Percentiles rank a stretch among this genome's conserved stretches.
Evolutionary conservation across 2,113 vertebrate genomes (phyloP).

Genomic region (Scophthalmus maximus): DNA sequence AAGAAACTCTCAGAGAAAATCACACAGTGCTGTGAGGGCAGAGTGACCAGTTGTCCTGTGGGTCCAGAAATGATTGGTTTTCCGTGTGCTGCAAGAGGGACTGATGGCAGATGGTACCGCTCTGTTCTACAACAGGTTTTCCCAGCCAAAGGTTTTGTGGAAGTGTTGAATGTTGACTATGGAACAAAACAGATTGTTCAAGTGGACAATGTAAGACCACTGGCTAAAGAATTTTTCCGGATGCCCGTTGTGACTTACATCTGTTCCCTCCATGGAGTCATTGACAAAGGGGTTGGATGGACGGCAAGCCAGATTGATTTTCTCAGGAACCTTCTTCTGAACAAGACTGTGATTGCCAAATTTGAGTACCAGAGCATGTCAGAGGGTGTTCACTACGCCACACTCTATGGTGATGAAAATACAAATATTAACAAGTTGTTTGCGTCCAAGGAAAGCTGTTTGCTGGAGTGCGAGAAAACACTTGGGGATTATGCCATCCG

Average conservation of each 20-base stretch:
- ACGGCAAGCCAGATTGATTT: constrained; percentile 78
- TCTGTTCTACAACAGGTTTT: constrained; percentile 88
- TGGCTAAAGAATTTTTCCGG: constrained; percentile 87
- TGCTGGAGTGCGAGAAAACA: constrained; percentile 58
- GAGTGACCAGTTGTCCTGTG: constrained; percentile 54
- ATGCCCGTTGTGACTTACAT: constrained; percentile 93
- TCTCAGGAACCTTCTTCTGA: constrained; percentile 85
- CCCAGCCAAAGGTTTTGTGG: constrained; percentile 75
- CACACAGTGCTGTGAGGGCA: constrained; percentile 73
- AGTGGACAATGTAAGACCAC: constrained; percentile 79
- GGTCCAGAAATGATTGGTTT: constrained; percentile 83
- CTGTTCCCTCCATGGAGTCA: constrained; percentile 88
- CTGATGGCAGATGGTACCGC: constrained; percentile 91
- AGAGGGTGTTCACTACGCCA: constrained; percentile 90
- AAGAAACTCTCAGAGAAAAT: constrained; percentile 86
- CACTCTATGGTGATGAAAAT: constrained; percentile 86
- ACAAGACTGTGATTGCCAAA: constrained; percentile 84
- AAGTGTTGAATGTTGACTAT: constrained; percentile 91
- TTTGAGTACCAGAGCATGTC: constrained; percentile 89
- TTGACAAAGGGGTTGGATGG: constrained; percentile 87
- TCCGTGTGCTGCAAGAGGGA: constrained; percentile 88
- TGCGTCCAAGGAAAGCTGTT: constrained; percentile 78
- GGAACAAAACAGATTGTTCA: constrained; percentile 88
- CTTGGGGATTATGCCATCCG: constrained; percentile 42
- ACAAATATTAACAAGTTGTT: constrained; percentile 87